Conservation (phyloP, 1,140 invertebrate genomes). For the Tenebrio molitor region DNA sequence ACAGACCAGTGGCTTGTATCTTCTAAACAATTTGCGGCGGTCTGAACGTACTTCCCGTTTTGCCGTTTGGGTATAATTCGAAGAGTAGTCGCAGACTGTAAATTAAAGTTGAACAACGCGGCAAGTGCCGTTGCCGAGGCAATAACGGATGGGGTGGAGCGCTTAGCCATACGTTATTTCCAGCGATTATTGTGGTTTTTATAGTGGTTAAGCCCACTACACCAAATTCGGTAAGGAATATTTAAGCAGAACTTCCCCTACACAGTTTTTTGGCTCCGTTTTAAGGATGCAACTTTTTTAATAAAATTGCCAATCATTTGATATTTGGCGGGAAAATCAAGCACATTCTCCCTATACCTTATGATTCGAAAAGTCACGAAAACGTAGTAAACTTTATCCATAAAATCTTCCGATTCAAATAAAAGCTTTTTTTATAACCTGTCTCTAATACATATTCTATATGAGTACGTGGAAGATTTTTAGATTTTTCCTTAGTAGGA, state of each 20-base stretch:
- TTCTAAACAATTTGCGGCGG: conserved; percentile 38
- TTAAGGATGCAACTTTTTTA: conserved; percentile 3
- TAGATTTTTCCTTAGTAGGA: conserved; percentile 9
- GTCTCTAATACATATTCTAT: conserved; percentile 50
- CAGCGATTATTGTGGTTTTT: conserved; percentile 55
- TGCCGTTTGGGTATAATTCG: conserved; percentile 37
- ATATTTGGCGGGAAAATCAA: conserved; percentile 10
- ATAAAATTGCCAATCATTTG: conserved; percentile 1
- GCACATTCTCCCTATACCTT: conserved; percentile 8
- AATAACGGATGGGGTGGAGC: conserved; percentile 46
- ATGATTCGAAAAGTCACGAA: conserved; percentile 47
- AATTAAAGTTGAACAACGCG: conserved; percentile 48
- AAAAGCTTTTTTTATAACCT: conserved; percentile 50
- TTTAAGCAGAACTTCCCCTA: conserved; percentile 12
- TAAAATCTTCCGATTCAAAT: conserved; percentile 52
- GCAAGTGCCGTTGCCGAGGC: conserved; percentile 41
- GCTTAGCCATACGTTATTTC: conserved; percentile 50
- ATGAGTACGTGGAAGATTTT: conserved; percentile 48
- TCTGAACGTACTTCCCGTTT: conserved; percentile 24
- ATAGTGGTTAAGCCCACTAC: conserved; percentile 50
- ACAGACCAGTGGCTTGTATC: neutral
- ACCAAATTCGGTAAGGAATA: conserved; percentile 42
- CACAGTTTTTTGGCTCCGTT: conserved; percentile 18
- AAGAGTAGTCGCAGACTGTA: conserved; percentile 46
- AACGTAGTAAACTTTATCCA: conserved; percentile 48